phyloP scores from a whole-genome alignment of 2,888 invertebrate genomes.

The Dendrolimus houi region DNA sequence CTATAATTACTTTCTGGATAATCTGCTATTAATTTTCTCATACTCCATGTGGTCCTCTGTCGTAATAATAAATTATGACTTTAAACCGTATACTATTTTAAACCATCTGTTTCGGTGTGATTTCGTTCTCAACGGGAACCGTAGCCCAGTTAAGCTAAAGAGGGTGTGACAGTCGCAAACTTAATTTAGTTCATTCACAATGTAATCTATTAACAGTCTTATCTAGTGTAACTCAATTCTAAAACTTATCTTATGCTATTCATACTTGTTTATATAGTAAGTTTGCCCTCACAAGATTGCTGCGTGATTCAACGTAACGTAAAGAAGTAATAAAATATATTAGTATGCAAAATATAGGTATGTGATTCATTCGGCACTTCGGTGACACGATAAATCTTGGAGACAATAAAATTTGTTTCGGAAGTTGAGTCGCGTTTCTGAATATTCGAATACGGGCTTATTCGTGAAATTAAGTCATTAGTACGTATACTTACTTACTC shows the following conservation, averaged over 20 bases:
- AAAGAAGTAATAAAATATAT: neutral
- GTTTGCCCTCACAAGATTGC: neutral
- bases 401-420: neutral
- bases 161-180: constrained; percentile 50
- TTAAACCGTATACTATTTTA: constrained; percentile 24
- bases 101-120: constrained; percentile 29
- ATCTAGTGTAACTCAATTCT: constrained; percentile 29
- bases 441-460: neutral
- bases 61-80: constrained; percentile 38
- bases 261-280: neutral
- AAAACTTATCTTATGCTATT: constrained; percentile 3
- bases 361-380: neutral
- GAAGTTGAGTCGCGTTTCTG: neutral
- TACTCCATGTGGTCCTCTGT: constrained; percentile 29
- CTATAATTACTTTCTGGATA: constrained; percentile 28
- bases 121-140: constrained; percentile 18
- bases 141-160: constrained; percentile 22
- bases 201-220: constrained; percentile 46
- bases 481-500: neutral
- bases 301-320: neutral
- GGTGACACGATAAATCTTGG: neutral
- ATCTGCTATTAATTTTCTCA: constrained; percentile 33
- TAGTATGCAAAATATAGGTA: neutral
- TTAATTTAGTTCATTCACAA: constrained; percentile 29
- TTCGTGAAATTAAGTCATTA: neutral